phyloP scores from a whole-genome alignment of 2,888 invertebrate genomes.

The Parnassius glacialis region DNA sequence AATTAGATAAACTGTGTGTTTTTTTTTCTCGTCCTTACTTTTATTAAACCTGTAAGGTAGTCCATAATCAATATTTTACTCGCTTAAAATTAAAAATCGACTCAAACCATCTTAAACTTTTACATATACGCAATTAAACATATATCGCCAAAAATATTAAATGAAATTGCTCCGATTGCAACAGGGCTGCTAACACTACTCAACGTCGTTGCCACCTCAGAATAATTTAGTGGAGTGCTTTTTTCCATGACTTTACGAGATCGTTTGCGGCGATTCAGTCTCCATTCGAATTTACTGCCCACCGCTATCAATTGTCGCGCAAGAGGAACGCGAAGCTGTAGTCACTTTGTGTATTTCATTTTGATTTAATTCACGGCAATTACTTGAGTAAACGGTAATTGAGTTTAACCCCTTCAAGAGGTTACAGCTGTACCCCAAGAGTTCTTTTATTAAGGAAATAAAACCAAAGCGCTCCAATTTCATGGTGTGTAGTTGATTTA shows the following conservation, averaged over 20 bases:
- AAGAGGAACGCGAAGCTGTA: conserved; percentile 33
- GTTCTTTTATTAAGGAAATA: conserved; percentile 40
- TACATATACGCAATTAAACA: conserved; percentile 2
- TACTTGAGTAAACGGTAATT: conserved; percentile 61
- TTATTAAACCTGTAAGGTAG: too few relatives aligned
- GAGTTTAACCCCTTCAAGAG: conserved; percentile 46
- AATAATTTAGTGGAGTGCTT: conserved; percentile 57
- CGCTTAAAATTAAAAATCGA: too few relatives aligned
- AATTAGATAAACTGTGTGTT: too few relatives aligned
- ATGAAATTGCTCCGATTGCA: conserved; percentile 13
- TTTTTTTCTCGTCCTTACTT: too few relatives aligned
- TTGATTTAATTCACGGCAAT: conserved; percentile 54
- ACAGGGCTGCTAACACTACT: conserved; percentile 2
- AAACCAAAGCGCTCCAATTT: conserved; percentile 32
- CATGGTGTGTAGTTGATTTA: conserved; percentile 30
- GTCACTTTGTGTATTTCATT: conserved; percentile 40
- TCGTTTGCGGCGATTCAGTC: conserved; percentile 44
- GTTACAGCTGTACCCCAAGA: conserved; percentile 33
- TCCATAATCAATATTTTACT: too few relatives aligned
- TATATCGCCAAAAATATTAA: conserved; percentile 6
- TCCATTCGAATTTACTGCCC: conserved; percentile 52
- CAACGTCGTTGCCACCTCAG: conserved; percentile 38
- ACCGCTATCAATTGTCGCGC: conserved; percentile 49
- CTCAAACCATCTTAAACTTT: too few relatives aligned
- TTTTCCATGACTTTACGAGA: conserved; percentile 57